phyloP scores from a whole-genome alignment of 2,113 vertebrate species.

The Lontra canadensis region DNA sequence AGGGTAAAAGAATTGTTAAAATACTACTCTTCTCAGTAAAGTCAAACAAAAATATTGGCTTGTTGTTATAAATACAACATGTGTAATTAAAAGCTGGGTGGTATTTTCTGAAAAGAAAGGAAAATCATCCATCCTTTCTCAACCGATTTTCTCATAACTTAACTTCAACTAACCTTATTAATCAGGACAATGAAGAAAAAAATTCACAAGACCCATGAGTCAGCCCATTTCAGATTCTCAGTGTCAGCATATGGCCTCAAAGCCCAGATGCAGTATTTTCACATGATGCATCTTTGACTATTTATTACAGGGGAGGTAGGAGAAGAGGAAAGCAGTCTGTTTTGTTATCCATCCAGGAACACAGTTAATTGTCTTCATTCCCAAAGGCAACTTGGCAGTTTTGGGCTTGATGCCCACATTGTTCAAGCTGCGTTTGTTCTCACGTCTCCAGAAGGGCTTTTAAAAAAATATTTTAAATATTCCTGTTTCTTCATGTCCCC shows the following conservation, averaged over 20 bases:
- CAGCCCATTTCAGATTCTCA: constrained; percentile 41
- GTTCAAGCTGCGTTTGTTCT: constrained; percentile 66
- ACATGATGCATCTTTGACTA: constrained; percentile 14
- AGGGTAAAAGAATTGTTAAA: background rate
- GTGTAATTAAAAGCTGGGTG: constrained; percentile 46
- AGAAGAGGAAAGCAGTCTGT: background rate
- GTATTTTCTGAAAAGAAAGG: constrained; percentile 57
- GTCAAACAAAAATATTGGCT: constrained; percentile 26
- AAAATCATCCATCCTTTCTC: constrained; percentile 22
- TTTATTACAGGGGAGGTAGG: constrained; percentile 23
- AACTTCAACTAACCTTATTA: constrained; percentile 68
- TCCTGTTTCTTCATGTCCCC: constrained; percentile 59
- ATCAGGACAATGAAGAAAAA: constrained; percentile 51
- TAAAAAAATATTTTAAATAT: constrained; percentile 59
- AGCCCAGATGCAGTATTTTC: constrained; percentile 34
- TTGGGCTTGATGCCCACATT: constrained; percentile 58
- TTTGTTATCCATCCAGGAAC: constrained; percentile 41
- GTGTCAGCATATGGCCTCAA: constrained; percentile 37
- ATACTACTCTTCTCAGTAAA: background rate
- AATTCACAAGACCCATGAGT: constrained; percentile 67
- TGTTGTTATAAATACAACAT: constrained; percentile 31
- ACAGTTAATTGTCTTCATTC: constrained; percentile 59
- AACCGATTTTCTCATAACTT: constrained; percentile 62
- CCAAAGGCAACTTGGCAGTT: constrained; percentile 53
- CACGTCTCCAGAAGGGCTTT: constrained; percentile 58